A percentile compares a stretch with the other conserved stretches of the same genome.
These are phyloP conservation scores for Oryzias javanicus DNA, from an alignment of 2,113 vertebrate species.

Conservation along the genomic window DNA sequence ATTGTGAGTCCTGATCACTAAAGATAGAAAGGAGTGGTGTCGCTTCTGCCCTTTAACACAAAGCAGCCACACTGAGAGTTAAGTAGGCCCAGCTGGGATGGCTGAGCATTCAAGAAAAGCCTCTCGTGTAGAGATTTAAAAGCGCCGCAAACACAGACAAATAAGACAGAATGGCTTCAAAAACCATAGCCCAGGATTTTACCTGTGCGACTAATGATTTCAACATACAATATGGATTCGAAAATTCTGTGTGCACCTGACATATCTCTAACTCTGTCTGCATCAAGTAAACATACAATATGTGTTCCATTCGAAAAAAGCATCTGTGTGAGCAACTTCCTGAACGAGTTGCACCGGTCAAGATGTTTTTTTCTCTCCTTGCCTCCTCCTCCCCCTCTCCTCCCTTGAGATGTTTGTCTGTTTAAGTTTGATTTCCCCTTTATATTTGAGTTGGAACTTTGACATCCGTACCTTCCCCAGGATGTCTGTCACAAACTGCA, in stretches of 20 bases:
- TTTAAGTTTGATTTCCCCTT: constrained; percentile 69
- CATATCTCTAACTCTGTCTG: constrained; percentile 71
- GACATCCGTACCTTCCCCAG: constrained; percentile 82
- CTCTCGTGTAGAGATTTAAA: not conserved
- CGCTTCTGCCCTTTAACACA: constrained; percentile 34
- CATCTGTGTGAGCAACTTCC: constrained; percentile 81
- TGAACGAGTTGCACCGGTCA: constrained; percentile 72
- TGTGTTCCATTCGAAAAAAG: constrained; percentile 85
- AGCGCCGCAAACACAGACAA: not conserved
- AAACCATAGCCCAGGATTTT: no score
- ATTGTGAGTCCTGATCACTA: not conserved
- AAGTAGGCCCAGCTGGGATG: constrained; percentile 16
- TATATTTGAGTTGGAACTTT: constrained; percentile 72
- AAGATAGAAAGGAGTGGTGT: constrained; percentile 27
- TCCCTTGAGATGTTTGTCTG: constrained; percentile 72
- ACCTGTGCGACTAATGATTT: no score
- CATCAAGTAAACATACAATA: constrained; percentile 78
- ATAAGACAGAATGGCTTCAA: no score
- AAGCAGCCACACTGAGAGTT: constrained; percentile 12
- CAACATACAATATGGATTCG: constrained; percentile 1
- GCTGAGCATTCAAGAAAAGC: constrained; percentile 32
- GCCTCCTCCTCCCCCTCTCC: constrained; percentile 47
- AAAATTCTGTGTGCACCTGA: constrained; percentile 36
- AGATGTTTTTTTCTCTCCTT: constrained; percentile 82
- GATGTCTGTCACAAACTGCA: constrained; percentile 88